Base-by-base conservation (phyloP, 1,140 invertebrate genomes). In the Anoplolepis gracilipes region DNA sequence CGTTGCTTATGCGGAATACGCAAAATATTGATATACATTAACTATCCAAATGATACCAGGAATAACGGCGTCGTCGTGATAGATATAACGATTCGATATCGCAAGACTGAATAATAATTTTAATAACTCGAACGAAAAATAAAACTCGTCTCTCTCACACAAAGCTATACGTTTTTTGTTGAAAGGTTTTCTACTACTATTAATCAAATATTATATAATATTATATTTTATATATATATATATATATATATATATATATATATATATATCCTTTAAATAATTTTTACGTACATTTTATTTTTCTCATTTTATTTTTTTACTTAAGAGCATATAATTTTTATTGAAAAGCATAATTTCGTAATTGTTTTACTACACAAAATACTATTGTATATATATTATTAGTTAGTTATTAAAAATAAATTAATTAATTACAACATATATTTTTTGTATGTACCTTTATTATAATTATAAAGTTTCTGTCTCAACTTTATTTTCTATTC, bases 21-120 rank as follows among this genome's bases (percentile, higher is more conserved):
- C 88, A 85, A 90, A 87, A 88, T 90, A 89, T 90, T 88, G 88
- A 90, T 88, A 86, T 77, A 36, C 81, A 89, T 89, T 86, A 87
- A 87, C 89, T 78, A 84, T 64, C 73, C 28, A 64, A 85, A 76
- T 30, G 76, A 82, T 75, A 72, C 67, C 16, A 2, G 42, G 46
- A 59, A 33, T 13, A 46, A 30, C 36, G 69, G 69, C 36, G 39
- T 78, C 59, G 55, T 42, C 2, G 57, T 64, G 77, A 82, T 49
- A 69, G 19, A 33, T 11, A 70, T 73, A 11, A 11, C 8, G 59
- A 57, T 61, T 65, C 57, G 36, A 46, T 61, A 70, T 59, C 59
- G 36, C 67, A 57, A 76, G 62, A 64, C 64, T 33, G 62, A 64
- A 78, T 84, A 88, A 86, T 46, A 85, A 87, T 88, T 84, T 88